Evolutionary conservation across 2,797 vertebrate species (phyloP).

Genomic region (Crax fasciolata): DNA sequence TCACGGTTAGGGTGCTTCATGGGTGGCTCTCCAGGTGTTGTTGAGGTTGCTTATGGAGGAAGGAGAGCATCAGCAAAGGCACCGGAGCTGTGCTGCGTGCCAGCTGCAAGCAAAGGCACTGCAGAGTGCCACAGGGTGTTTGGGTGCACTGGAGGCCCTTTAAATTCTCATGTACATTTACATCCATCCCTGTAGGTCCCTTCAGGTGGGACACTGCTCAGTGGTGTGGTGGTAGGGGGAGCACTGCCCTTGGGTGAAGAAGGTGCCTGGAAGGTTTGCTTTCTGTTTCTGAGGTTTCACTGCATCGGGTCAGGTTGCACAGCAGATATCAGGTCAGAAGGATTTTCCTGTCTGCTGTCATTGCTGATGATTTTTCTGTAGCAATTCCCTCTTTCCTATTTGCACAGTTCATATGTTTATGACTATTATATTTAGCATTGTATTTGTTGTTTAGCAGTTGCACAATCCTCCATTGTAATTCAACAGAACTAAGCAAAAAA

Average conservation of each 20-base stretch:
- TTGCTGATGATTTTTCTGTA: neutral
- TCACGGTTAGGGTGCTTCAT: rapidly evolving
- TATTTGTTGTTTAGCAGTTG: neutral
- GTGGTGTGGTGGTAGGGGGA: neutral
- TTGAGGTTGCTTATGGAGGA: neutral
- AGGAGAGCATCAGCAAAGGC: neutral
- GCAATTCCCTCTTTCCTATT: neutral
- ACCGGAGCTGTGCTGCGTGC: neutral
- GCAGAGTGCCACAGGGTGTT: neutral
- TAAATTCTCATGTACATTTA: neutral
- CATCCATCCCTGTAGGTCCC: neutral
- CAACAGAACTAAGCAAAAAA: neutral
- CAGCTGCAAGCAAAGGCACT: neutral
- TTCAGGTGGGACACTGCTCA: neutral
- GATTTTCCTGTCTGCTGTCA: neutral
- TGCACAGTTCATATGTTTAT: neutral
- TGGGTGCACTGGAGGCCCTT: neutral
- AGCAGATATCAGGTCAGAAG: neutral
- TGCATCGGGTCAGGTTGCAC: neutral
- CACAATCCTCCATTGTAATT: neutral
- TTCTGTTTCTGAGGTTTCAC: neutral
- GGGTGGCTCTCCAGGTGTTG: neutral
- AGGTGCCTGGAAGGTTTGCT: neutral
- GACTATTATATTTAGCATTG: neutral
- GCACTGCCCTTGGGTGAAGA: neutral